Evolutionary conservation across 2,113 vertebrate genomes (phyloP).

Genomic region (Melanocharis versteri): DNA sequence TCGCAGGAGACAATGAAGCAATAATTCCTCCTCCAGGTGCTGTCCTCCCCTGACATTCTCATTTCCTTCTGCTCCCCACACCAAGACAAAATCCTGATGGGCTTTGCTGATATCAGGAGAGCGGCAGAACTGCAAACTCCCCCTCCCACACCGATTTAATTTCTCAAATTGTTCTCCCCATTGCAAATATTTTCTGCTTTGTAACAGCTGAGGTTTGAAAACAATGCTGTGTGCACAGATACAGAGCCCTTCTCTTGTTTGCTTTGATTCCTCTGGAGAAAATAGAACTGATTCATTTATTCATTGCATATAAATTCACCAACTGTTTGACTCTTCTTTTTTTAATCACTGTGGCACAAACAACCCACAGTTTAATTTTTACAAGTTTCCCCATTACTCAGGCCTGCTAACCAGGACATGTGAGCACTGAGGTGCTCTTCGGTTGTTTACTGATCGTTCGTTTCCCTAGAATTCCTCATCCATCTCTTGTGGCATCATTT

Average conservation of each 20-base stretch:
- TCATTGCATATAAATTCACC: slow-evolving; percentile 22
- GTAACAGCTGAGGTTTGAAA: slow-evolving; percentile 24
- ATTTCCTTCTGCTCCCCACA: background rate
- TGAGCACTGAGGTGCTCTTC: background rate
- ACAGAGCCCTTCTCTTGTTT: background rate
- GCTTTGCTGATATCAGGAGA: background rate
- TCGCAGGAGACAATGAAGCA: background rate
- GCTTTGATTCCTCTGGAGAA: slow-evolving; percentile 13
- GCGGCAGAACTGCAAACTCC: background rate
- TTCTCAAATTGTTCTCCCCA: background rate
- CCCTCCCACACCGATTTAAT: background rate
- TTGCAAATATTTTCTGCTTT: slow-evolving; percentile 21
- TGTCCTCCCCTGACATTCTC: background rate
- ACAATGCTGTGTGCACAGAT: background rate
- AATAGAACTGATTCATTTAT: slow-evolving; percentile 39
- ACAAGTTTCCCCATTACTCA: background rate
- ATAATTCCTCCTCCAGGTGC: background rate
- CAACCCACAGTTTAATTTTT: slow-evolving; percentile 2
- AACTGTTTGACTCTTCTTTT: slow-evolving; percentile 31
- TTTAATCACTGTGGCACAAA: background rate
- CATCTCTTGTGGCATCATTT: background rate
- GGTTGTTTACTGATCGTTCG: background rate
- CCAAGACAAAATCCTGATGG: background rate
- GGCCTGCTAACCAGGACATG: background rate
- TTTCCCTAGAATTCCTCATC: background rate